phyloP scores from a whole-genome alignment of 2,113 vertebrate genomes.

The Chaenogobius annularis region DNA sequence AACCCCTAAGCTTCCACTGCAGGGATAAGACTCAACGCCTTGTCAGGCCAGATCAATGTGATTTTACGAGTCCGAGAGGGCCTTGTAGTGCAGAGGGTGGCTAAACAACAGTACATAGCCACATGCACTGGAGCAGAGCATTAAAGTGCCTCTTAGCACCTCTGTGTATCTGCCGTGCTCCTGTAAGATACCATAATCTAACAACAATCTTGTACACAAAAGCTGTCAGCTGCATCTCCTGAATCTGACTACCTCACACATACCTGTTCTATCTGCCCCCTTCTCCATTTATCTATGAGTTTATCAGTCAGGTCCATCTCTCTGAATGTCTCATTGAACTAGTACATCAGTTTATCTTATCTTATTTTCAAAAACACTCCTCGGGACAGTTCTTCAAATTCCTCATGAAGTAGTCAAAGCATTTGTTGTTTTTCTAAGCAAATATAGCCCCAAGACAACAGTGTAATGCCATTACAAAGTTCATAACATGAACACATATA shows the following conservation, averaged over 20 bases:
- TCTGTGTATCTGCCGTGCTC: conserved; percentile 39
- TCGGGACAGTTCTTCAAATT: conserved; percentile 68
- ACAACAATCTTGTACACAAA: conserved; percentile 67
- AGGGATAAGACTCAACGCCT: conserved; percentile 80
- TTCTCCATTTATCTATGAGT: conserved; percentile 47
- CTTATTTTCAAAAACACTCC: conserved; percentile 72
- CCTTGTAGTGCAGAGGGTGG: conserved; percentile 49
- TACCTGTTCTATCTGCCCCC: conserved; percentile 53
- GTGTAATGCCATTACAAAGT: conserved; percentile 9
- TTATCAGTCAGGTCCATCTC: conserved; percentile 66
- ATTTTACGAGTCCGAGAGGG: conserved; percentile 75
- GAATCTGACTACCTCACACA: conserved; percentile 71
- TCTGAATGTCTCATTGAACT: conserved; percentile 67
- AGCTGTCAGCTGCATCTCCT: conserved; percentile 64
- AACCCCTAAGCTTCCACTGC: conserved; percentile 73
- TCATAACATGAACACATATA: background rate
- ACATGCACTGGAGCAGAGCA: conserved; percentile 30
- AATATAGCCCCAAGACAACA: conserved; percentile 38
- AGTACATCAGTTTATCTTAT: conserved; percentile 69
- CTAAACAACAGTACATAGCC: conserved; percentile 50
- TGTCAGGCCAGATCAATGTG: conserved; percentile 82
- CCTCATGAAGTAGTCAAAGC: conserved; percentile 61
- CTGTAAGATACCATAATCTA: conserved; percentile 63
- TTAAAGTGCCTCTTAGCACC: conserved; percentile 44
- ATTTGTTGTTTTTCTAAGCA: conserved; percentile 28